Base-by-base conservation (phyloP, 2,888 invertebrate species). In the Conchocele bisecta region DNA sequence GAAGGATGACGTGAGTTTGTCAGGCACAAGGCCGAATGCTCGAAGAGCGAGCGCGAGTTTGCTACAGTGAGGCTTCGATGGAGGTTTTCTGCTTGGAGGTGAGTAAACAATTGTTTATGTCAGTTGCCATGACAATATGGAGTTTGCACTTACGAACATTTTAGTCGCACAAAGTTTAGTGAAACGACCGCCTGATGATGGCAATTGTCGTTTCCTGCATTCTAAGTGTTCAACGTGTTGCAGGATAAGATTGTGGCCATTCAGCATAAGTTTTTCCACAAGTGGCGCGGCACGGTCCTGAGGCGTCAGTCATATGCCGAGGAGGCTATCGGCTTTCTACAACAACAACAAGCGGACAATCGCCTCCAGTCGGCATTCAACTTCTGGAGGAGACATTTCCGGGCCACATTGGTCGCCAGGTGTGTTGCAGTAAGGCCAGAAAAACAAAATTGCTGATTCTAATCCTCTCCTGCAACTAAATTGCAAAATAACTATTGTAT, bases 371-470 rank as follows among this genome's bases (percentile, higher is more conserved):
- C 59, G 4, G 53, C 81, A 24, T 86, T 87, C 58, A 37, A 54
- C 17, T 71, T 68, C 46, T 87, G 87, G 87, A 74, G 84, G 33
- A 66, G 79, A 50, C 83, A 82, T 22, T 79, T 86, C 51, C 77
- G 85, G 37, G 82, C 82, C 11, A 83, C 84, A 0, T 67, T 85
- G n/a, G 76, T 86, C 39, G 81, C 83, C 13, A 84, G 86, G 86
- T 86, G 11, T 6, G 51, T 28, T 48, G 9, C 15, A 11, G 15
- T 46, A 46, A 9, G n/a, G n/a, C n/a, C n/a, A n/a, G n/a, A n/a
- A n/a, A n/a, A n/a, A n/a, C n/a, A n/a, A n/a, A n/a, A n/a, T n/a
- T n/a, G n/a, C n/a, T n/a, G n/a, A n/a, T n/a, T n/a, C n/a, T n/a
- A n/a, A n/a, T n/a, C n/a, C n/a, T n/a, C n/a, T n/a, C n/a, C n/a